Evolutionary conservation across 2,113 vertebrate genomes (phyloP).

Genomic region (Phrynosoma blainvillii): DNA sequence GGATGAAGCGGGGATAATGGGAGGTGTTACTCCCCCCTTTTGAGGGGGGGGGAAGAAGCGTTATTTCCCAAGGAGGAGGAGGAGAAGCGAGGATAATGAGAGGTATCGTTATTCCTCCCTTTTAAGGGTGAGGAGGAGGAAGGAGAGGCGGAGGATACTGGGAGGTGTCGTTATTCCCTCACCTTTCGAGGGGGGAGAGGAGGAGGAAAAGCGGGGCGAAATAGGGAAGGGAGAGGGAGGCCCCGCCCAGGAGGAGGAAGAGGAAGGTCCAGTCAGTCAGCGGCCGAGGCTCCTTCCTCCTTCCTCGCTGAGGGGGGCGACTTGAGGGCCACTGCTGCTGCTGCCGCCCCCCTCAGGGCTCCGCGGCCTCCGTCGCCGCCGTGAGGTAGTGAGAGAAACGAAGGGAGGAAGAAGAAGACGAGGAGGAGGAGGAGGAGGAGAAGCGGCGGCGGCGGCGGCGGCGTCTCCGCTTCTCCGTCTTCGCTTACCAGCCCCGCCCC

Average conservation of each 20-base stretch:
- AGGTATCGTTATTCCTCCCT: too few relatives aligned
- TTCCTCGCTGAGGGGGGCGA: conserved; percentile 18
- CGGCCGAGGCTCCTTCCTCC: neutral
- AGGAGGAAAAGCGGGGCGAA: conserved; percentile 44
- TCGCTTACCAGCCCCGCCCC: conserved; percentile 59
- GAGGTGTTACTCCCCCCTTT: too few relatives aligned
- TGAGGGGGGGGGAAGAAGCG: too few relatives aligned
- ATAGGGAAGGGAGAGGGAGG: conserved; percentile 54
- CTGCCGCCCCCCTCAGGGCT: conserved; percentile 29
- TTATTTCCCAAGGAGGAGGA: too few relatives aligned
- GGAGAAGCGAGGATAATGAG: too few relatives aligned
- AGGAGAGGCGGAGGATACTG: too few relatives aligned
- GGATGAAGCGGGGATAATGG: too few relatives aligned
- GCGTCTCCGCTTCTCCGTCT: conserved; percentile 12
- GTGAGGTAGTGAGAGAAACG: neutral
- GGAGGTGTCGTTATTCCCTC: too few relatives aligned
- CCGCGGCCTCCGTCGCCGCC: conserved; percentile 48
- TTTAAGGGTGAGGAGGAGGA: too few relatives aligned
- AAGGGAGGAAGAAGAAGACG: too few relatives aligned
- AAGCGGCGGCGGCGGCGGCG: neutral
- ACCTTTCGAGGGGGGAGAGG: neutral
- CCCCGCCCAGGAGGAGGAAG: conserved; percentile 56
- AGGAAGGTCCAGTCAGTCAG: conserved; percentile 15
- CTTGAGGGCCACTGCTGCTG: neutral
- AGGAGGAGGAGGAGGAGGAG: neutral